These are phyloP conservation scores for Lepus townsendii DNA, from an alignment of 2,797 vertebrate species.

Conservation along the genomic window DNA sequence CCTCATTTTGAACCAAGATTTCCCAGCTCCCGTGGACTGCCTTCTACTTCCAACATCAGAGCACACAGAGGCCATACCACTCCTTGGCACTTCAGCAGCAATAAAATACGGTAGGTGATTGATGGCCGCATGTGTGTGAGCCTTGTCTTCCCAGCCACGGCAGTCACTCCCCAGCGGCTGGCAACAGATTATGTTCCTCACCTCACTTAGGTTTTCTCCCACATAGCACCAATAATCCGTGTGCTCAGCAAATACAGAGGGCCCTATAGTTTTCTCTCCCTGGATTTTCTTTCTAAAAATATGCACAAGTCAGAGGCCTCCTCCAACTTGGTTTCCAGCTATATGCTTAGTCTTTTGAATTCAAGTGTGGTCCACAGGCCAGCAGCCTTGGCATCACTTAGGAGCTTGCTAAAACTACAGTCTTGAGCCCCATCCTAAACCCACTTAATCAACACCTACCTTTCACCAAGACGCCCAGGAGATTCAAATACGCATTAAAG, in stretches of 20 bases:
- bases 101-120: background rate
- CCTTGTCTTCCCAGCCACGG: background rate
- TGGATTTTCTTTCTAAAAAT: constrained; percentile 24
- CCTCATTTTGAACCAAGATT: background rate
- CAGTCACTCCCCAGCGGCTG: background rate
- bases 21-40: background rate
- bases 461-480: background rate
- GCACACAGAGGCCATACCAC: rapidly evolving
- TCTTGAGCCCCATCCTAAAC: background rate
- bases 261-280: background rate
- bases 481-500: background rate
- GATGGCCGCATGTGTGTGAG: background rate
- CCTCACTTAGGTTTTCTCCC: background rate
- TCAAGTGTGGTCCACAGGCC: background rate
- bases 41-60: background rate
- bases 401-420: background rate
- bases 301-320: background rate
- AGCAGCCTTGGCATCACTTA: background rate
- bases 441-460: background rate
- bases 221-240: background rate
- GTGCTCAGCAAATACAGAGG: background rate
- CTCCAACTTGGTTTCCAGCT: background rate
- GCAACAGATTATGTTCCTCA: background rate
- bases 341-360: background rate
- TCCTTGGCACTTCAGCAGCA: background rate